Evolutionary conservation across 2,888 invertebrate species (phyloP).

Genomic region (Agrotis segetum): DNA sequence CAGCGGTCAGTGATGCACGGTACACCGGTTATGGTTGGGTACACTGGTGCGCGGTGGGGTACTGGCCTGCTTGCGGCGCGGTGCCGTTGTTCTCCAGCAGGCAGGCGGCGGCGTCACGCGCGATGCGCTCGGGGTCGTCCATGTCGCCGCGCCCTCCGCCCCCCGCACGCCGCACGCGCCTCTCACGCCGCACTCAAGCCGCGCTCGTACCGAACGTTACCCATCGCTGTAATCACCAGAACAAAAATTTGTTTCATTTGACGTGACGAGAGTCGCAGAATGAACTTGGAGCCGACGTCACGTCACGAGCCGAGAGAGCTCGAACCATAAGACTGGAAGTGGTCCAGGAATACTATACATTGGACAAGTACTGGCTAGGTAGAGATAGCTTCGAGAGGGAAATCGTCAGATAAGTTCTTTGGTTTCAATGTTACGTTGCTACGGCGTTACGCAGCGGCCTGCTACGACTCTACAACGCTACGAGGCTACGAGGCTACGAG

Average conservation of each 20-base stretch:
- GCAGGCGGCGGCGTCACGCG: constrained; percentile 77
- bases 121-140: constrained; percentile 82
- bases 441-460: not conserved
- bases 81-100: constrained; percentile 73
- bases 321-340: too few species aligned
- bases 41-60: constrained; percentile 56
- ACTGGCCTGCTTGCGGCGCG: constrained; percentile 72
- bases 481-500: constrained; percentile 5
- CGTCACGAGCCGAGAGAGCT: too few species aligned
- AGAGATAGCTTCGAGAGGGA: too few species aligned
- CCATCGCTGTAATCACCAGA: constrained; percentile 31
- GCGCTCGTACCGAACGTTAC: not conserved
- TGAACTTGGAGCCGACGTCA: too few species aligned
- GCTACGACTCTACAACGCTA: constrained; percentile 4
- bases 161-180: not conserved
- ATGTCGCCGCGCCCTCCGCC: constrained; percentile 62
- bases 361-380: too few species aligned
- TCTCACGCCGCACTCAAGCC: constrained; percentile 21
- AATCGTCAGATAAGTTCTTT: too few species aligned
- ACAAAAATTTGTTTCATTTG: not conserved
- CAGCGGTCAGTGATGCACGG: not conserved
- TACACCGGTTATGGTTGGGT: not conserved
- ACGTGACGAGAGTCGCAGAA: not conserved
- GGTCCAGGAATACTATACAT: too few species aligned
- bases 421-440: constrained; percentile 1